Percentiles rank a stretch among this genome's conserved stretches.
Evolutionary conservation across 1,140 invertebrate species (phyloP).

Genomic region (Bombus haemorrhoidalis): DNA sequence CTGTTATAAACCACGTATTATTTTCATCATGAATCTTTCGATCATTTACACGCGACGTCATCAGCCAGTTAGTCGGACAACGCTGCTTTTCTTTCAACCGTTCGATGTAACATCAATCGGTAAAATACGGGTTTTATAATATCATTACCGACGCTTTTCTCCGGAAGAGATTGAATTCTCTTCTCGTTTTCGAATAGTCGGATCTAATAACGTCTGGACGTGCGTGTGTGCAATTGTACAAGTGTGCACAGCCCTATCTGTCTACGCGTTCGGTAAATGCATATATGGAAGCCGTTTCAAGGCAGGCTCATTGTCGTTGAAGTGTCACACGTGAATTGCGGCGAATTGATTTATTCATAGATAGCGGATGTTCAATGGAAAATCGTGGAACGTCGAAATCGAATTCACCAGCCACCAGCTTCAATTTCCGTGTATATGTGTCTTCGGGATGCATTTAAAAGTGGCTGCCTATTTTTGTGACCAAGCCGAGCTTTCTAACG

Average conservation of each 20-base stretch:
- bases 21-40: too few relatives aligned
- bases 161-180: constrained; percentile 48
- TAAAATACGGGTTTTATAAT: constrained; percentile 33
- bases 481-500: not conserved
- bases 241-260: constrained; percentile 1
- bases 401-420: constrained; percentile 20
- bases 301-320: constrained; percentile 45
- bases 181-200: constrained; percentile 15
- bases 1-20: too few relatives aligned
- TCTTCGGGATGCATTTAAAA: constrained; percentile 34
- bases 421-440: constrained; percentile 46
- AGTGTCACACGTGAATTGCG: constrained; percentile 52
- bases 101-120: constrained; percentile 5
- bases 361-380: constrained; percentile 44
- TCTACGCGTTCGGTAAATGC: constrained; percentile 20
- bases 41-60: too few relatives aligned
- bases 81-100: not conserved
- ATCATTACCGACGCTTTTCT: constrained; percentile 31
- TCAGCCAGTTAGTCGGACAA: not conserved
- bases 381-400: constrained; percentile 43
- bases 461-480: constrained; percentile 3
- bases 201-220: not conserved
- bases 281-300: constrained; percentile 53
- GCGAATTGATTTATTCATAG: constrained; percentile 53
- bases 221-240: too few relatives aligned